These are phyloP conservation scores for Stercorarius parasiticus DNA, from an alignment of 2,113 vertebrate species.

Conservation along the genomic window DNA sequence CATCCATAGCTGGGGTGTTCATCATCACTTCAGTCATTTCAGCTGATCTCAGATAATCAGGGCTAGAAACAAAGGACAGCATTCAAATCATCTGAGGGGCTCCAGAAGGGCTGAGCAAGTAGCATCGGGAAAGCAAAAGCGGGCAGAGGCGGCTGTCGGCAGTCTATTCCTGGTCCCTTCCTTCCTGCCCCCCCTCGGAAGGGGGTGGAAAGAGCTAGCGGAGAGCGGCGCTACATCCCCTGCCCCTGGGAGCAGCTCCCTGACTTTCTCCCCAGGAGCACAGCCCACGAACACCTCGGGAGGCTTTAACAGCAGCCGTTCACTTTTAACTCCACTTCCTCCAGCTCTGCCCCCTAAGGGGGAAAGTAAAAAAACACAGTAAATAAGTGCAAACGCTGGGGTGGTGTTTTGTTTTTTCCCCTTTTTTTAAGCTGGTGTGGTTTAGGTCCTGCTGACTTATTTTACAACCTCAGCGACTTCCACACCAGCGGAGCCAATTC, in stretches of 20 bases:
- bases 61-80: conserved; percentile 73
- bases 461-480: neutral
- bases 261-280: neutral
- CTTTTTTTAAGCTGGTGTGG: neutral
- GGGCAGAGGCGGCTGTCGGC: neutral
- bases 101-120: neutral
- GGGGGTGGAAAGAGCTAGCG: neutral
- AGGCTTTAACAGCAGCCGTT: neutral
- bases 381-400: neutral
- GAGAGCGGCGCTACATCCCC: neutral
- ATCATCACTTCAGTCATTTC: conserved; percentile 98
- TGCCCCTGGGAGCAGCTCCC: neutral
- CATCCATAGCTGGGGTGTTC: conserved; percentile 89
- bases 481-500: neutral
- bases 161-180: neutral
- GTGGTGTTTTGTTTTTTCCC: too few relatives aligned
- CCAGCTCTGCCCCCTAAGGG: neutral
- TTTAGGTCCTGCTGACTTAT: neutral
- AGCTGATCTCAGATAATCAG: conserved; percentile 86
- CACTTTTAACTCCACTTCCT: neutral
- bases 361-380: neutral
- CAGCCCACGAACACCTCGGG: neutral
- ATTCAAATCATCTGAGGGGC: neutral
- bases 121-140: neutral
- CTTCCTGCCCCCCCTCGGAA: neutral